Evolutionary conservation across 2,888 invertebrate genomes (phyloP).

Genomic region (Limnephilus lunatus): DNA sequence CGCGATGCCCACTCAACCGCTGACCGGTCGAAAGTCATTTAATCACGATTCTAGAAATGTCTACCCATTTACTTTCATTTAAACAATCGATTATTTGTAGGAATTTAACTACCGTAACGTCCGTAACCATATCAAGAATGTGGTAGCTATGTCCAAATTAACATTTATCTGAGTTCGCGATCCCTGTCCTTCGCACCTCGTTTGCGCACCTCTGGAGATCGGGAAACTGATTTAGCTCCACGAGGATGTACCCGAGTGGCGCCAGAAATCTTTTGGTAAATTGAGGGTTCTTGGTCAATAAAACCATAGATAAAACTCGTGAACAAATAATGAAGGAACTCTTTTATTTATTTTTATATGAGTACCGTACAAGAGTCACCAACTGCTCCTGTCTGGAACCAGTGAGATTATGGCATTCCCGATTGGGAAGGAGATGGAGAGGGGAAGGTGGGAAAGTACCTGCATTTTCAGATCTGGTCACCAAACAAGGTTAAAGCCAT

Average conservation of each 20-base stretch:
- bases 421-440: no score
- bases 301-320: not conserved
- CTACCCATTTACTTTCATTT: not conserved
- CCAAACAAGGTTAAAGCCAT: no score
- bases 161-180: constrained; percentile 3
- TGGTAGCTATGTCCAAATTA: constrained; percentile 7
- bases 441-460: no score
- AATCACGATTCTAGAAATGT: no score
- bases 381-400: no score
- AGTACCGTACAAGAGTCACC: no score
- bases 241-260: not conserved
- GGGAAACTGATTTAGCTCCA: constrained; percentile 18
- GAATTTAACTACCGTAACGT: not conserved
- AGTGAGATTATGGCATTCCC: no score
- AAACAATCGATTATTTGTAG: not conserved
- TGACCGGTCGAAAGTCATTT: no score
- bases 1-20: no score
- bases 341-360: no score
- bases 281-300: not conserved
- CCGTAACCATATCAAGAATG: not conserved
- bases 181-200: constrained; percentile 26
- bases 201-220: constrained; percentile 30
- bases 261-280: not conserved
- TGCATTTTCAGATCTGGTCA: no score
- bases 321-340: not conserved